Evolutionary conservation across 2,797 vertebrate genomes (phyloP).

Genomic region (Aplochiton taeniatus): DNA sequence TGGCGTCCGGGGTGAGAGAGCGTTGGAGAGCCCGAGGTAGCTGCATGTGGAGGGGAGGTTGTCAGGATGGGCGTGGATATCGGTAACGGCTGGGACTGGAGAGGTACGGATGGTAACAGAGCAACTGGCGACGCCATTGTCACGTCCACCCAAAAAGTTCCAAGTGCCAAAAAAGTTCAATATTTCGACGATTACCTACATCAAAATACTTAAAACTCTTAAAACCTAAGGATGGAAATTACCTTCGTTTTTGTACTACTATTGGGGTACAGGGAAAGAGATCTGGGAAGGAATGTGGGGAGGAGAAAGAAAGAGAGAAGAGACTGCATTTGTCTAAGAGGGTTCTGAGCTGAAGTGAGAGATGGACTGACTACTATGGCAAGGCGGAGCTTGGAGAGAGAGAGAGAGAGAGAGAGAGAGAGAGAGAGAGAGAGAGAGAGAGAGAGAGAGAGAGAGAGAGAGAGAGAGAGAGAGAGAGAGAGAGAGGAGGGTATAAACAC

Average conservation of each 20-base stretch:
- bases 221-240: conserved; percentile 75
- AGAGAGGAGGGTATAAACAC: not conserved
- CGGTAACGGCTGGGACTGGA: conserved; percentile 84
- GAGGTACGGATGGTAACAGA: conserved; percentile 86
- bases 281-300: conserved; percentile 31
- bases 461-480: not conserved
- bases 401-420: not conserved
- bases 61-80: conserved; percentile 83
- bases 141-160: conserved; percentile 64
- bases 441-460: conserved; percentile 4
- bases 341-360: conserved; percentile 17
- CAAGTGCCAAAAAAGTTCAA: not conserved
- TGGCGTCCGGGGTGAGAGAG: conserved; percentile 74
- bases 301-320: conserved; percentile 23
- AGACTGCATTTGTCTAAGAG: conserved; percentile 11
- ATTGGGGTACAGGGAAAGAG: too few species aligned
- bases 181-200: conserved; percentile 55
- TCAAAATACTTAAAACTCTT: conserved; percentile 86
- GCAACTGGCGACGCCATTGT: conserved; percentile 90
- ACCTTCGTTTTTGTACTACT: not conserved
- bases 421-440: not conserved
- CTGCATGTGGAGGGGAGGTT: conserved; percentile 82
- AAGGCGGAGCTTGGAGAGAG: conserved; percentile 15
- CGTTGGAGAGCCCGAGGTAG: conserved; percentile 80
- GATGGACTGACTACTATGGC: conserved; percentile 10